These are phyloP conservation scores for Centropristis striata DNA, from an alignment of 2,113 vertebrate genomes.

Conservation along the genomic window DNA sequence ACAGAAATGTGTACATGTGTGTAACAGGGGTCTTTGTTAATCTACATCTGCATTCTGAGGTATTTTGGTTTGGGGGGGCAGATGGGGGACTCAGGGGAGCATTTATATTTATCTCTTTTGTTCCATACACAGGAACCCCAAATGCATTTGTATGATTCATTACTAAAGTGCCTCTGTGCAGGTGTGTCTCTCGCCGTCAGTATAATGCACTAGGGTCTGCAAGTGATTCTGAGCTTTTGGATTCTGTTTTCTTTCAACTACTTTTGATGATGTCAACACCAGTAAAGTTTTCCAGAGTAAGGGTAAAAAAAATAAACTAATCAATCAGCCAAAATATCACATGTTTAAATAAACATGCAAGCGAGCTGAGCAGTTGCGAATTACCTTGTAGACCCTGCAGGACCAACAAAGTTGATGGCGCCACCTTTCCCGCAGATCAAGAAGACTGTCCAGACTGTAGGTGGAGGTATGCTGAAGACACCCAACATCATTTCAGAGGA, in stretches of 20 bases:
- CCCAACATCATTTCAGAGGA: background rate
- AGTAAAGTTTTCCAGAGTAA: background rate
- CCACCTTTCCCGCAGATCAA: too few relatives aligned
- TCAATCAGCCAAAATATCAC: background rate
- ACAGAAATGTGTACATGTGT: background rate
- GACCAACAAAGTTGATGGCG: too few relatives aligned
- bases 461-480: background rate
- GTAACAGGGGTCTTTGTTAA: background rate
- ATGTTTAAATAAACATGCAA: background rate
- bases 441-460: background rate
- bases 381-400: too few relatives aligned
- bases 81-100: background rate
- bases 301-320: background rate
- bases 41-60: background rate
- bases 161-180: background rate
- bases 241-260: background rate
- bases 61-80: background rate
- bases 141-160: background rate
- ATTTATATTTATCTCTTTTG: too few relatives aligned
- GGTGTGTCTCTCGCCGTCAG: background rate
- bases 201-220: background rate
- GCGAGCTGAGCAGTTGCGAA: too few relatives aligned
- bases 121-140: background rate
- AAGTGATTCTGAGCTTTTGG: background rate
- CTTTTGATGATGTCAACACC: background rate